Evolutionary conservation across 64 coral and sea anemone species (phyloP).

Genomic region (Montipora sp.): DNA sequence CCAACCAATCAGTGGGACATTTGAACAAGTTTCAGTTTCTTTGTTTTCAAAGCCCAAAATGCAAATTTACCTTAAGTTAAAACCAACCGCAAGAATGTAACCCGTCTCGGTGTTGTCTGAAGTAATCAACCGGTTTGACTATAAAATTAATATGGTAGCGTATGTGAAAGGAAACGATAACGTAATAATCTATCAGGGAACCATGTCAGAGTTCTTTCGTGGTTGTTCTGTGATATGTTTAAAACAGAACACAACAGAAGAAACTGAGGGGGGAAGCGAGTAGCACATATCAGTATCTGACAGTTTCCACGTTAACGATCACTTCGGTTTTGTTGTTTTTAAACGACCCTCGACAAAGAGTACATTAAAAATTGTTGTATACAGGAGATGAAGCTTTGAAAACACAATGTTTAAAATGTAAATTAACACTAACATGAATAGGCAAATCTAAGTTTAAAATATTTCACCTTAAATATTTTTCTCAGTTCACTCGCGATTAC

Average conservation of each 20-base stretch:
- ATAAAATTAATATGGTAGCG: too few species aligned
- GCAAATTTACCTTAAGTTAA: slow-evolving; percentile 25
- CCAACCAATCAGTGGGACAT: slow-evolving; percentile 16
- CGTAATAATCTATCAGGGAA: background rate
- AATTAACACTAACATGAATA: background rate
- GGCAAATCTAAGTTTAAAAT: background rate
- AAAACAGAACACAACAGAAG: background rate
- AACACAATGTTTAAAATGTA: background rate
- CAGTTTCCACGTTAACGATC: background rate
- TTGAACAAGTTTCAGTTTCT: slow-evolving; percentile 15
- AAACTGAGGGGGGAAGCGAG: background rate
- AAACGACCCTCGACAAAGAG: background rate
- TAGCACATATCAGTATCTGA: background rate
- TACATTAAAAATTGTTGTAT: background rate
- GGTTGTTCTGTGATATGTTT: too few species aligned
- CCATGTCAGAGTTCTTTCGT: too few species aligned
- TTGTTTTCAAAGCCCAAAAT: slow-evolving; percentile 30
- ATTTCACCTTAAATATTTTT: background rate
- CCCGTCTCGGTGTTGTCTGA: background rate
- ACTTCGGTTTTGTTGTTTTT: background rate
- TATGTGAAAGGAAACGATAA: background rate
- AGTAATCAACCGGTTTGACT: background rate
- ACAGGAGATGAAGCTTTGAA: background rate
- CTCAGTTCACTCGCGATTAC: too few species aligned
- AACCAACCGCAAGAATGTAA: background rate